phyloP scores from a whole-genome alignment of 2,113 vertebrate genomes.

The Takifugu bimaculatus region DNA sequence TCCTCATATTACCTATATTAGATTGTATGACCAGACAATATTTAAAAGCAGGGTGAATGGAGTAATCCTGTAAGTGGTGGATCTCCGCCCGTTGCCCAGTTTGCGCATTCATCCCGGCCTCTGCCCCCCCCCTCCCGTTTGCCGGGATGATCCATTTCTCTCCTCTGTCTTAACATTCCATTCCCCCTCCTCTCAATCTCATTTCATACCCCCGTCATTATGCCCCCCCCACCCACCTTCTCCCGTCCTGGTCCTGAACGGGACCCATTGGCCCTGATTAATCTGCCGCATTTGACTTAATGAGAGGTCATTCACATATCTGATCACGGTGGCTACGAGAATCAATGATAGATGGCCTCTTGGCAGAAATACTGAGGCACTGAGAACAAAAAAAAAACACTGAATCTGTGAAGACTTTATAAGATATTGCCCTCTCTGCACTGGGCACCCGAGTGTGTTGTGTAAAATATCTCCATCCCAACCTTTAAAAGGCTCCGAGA shows the following conservation, averaged over 20 bases:
- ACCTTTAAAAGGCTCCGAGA: conserved; percentile 34
- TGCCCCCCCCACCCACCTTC: conserved; percentile 18
- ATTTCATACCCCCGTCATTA: conserved; percentile 54
- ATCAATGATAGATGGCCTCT: conserved; percentile 72
- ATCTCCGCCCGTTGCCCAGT: conserved; percentile 10
- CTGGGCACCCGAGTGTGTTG: conserved; percentile 35
- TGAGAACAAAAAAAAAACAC: conserved; percentile 14
- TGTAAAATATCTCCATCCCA: conserved; percentile 44
- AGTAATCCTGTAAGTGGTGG: conserved; percentile 27
- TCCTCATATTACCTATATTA: background rate
- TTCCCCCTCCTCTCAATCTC: conserved; percentile 61
- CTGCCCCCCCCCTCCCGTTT: conserved; percentile 26
- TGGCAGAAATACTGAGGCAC: conserved; percentile 59
- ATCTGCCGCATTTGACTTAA: conserved; percentile 71
- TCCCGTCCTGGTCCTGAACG: conserved; percentile 56
- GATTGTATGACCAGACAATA: background rate
- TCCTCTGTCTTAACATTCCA: conserved; percentile 47
- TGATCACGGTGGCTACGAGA: conserved; percentile 65
- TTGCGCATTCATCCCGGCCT: conserved; percentile 21
- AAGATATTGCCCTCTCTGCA: conserved; percentile 36
- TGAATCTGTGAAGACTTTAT: conserved; percentile 51
- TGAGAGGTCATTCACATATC: conserved; percentile 73
- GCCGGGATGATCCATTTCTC: conserved; percentile 55
- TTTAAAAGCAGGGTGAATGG: conserved; percentile 16
- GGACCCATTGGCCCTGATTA: conserved; percentile 66